These are phyloP conservation scores for Clistopyga incitator DNA, from an alignment of 2,888 invertebrate genomes.

Conservation along the genomic window DNA sequence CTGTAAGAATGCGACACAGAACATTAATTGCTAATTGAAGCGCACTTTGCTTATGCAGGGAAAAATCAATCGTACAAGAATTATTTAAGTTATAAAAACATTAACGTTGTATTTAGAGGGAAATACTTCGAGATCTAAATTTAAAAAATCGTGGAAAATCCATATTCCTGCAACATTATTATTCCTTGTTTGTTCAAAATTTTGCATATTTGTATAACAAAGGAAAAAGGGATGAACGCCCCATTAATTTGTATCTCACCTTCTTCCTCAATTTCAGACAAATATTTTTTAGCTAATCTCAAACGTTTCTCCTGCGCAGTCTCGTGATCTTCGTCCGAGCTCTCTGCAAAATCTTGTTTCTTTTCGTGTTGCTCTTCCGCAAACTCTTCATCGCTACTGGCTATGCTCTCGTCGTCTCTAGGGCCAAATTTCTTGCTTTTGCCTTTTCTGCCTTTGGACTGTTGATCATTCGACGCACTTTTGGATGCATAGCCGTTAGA, in stretches of 20 bases:
- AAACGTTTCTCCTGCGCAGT: slow-evolving; percentile 96
- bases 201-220: too few relatives aligned
- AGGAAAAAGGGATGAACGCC: too few relatives aligned
- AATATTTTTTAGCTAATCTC: slow-evolving; percentile 94
- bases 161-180: too few relatives aligned
- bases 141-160: too few relatives aligned
- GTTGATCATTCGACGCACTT: slow-evolving; percentile 61
- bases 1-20: slow-evolving; percentile 79
- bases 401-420: slow-evolving; percentile 80
- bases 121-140: too few relatives aligned
- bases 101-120: too few relatives aligned
- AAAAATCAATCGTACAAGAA: too few relatives aligned
- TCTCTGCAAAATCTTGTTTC: slow-evolving; percentile 62
- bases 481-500: slow-evolving; percentile 66
- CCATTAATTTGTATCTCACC: slow-evolving; percentile 81
- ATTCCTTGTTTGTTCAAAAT: too few relatives aligned
- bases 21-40: background rate
- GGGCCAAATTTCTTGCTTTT: slow-evolving; percentile 67
- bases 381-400: slow-evolving; percentile 81
- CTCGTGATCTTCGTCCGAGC: slow-evolving; percentile 89
- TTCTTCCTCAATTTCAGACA: slow-evolving; percentile 94
- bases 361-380: slow-evolving; percentile 78
- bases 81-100: too few relatives aligned
- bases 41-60: too few relatives aligned
- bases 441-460: slow-evolving; percentile 71